A percentile compares a stretch with the other conserved stretches of the same genome.
Conservation (phyloP, 2,888 invertebrate species). For the Noctua janthina region DNA sequence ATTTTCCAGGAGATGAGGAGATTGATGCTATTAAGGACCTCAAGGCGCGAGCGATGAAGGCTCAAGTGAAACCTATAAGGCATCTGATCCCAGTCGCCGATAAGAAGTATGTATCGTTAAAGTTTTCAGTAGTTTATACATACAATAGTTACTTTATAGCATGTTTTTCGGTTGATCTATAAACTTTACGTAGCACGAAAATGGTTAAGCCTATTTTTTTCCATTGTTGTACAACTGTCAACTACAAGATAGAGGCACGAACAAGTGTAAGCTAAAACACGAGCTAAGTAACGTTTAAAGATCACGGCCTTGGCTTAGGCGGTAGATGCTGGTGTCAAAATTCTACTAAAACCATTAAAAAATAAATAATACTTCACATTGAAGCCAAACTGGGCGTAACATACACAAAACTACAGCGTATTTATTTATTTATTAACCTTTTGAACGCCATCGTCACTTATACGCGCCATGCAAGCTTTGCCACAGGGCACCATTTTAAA, state of each 20-base stretch:
- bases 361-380: neutral
- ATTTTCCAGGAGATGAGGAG: constrained; percentile 12
- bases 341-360: neutral
- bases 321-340: neutral
- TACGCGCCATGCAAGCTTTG: too few species aligned
- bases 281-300: neutral
- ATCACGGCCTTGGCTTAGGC: neutral
- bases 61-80: constrained; percentile 73
- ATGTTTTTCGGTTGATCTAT: neutral
- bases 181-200: neutral
- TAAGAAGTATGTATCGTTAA: constrained; percentile 72
- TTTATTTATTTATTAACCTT: neutral
- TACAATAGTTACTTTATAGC: neutral
- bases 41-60: constrained; percentile 78
- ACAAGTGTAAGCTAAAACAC: neutral
- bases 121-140: neutral
- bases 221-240: neutral
- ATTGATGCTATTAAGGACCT: constrained; percentile 66
- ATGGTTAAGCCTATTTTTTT: neutral
- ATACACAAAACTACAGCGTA: neutral
- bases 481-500: too few species aligned
- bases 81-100: constrained; percentile 72
- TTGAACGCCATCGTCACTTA: too few species aligned
- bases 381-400: neutral
- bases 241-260: neutral